Evolutionary conservation across 2,888 invertebrate species (phyloP).

Genomic region (Antitype chi): DNA sequence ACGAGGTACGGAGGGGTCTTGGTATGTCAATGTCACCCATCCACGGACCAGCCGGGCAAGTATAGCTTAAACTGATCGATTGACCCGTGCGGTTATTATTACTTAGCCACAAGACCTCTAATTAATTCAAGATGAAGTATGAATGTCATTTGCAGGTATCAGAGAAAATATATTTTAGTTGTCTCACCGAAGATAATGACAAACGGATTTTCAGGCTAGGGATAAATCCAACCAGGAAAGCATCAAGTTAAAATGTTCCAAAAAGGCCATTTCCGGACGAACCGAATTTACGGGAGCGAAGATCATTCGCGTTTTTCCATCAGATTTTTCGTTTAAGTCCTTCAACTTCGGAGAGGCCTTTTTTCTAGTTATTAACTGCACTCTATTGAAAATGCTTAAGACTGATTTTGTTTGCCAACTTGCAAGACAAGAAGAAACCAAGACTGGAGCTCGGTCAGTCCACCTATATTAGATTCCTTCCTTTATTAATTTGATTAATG

Average conservation of each 20-base stretch:
- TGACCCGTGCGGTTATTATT: too few relatives aligned
- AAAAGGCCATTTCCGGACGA: constrained; percentile 13
- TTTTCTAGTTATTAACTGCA: not conserved
- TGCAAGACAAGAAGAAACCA: not conserved
- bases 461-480: too few relatives aligned
- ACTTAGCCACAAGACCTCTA: too few relatives aligned
- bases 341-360: not conserved
- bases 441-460: not conserved
- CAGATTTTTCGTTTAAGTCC: not conserved
- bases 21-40: too few relatives aligned
- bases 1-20: too few relatives aligned
- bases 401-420: not conserved
- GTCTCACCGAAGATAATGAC: not conserved
- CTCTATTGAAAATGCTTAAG: not conserved
- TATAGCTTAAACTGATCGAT: too few relatives aligned
- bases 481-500: not conserved
- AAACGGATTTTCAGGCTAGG: not conserved
- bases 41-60: too few relatives aligned
- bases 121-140: too few relatives aligned
- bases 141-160: not conserved
- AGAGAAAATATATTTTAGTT: not conserved
- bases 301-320: not conserved
- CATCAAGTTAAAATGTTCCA: not conserved
- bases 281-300: constrained; percentile 22
- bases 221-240: not conserved